A percentile compares a stretch with the other conserved stretches of the same genome.
Evolutionary conservation across 2,888 invertebrate species (phyloP).

Genomic region (Bombylius major): DNA sequence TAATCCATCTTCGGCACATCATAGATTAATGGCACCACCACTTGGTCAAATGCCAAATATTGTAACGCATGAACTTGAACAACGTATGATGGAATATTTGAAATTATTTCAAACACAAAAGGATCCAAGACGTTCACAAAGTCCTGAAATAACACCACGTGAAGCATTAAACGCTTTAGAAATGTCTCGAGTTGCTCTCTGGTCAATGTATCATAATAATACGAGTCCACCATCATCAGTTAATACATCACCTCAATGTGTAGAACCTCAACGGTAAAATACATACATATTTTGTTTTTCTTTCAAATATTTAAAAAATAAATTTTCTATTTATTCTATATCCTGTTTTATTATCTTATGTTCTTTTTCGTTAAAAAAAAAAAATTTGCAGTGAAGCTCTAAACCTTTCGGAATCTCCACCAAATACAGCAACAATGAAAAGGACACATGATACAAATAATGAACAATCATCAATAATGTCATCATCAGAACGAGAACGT

Average conservation of each 20-base stretch:
- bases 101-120: constrained; percentile 49
- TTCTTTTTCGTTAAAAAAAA: background rate
- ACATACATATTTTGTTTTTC: background rate
- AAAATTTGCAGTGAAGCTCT: constrained; percentile 56
- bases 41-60: constrained; percentile 47
- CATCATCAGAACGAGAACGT: constrained; percentile 16
- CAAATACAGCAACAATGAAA: constrained; percentile 38
- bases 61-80: constrained; percentile 59
- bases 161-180: constrained; percentile 56
- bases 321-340: background rate
- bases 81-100: constrained; percentile 66
- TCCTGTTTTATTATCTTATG: background rate
- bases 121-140: constrained; percentile 27
- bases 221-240: constrained; percentile 40
- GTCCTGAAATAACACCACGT: constrained; percentile 42
- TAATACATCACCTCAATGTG: constrained; percentile 34
- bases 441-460: constrained; percentile 37
- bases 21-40: constrained; percentile 33
- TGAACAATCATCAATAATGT: background rate
- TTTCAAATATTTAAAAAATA: background rate
- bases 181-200: constrained; percentile 65
- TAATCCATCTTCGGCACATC: constrained; percentile 41
- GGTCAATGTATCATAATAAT: constrained; percentile 71
- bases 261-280: constrained; percentile 38
- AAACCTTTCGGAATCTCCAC: constrained; percentile 59